These are phyloP conservation scores for Diadema setosum DNA, from an alignment of 35 echinoderm and acorn worm genomes.

Conservation along the genomic window DNA sequence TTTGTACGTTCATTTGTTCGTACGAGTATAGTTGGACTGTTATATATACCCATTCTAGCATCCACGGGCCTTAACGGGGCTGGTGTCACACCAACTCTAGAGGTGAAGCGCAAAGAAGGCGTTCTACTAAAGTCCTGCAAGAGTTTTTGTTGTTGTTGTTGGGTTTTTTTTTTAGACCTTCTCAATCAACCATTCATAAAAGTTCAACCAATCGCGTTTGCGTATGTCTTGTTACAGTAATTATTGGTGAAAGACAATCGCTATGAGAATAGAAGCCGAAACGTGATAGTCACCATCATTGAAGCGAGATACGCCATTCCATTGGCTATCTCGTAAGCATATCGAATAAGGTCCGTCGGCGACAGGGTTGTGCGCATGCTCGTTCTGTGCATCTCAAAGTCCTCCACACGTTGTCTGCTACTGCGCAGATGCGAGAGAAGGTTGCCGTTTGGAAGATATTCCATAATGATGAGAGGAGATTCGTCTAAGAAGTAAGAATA, in stretches of 20 bases:
- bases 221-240: background rate
- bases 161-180: too few species aligned
- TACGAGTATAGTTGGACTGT: too few species aligned
- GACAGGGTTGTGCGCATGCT: slow-evolving; percentile 50
- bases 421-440: slow-evolving; percentile 55
- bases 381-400: slow-evolving; percentile 33
- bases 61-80: too few species aligned
- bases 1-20: too few species aligned
- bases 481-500: too few species aligned
- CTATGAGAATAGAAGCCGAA: too few species aligned
- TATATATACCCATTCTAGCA: too few species aligned
- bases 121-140: too few species aligned
- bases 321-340: slow-evolving; percentile 71
- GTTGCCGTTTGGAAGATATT: slow-evolving; percentile 72
- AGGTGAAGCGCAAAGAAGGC: too few species aligned
- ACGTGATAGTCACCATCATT: slow-evolving; percentile 60
- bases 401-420: slow-evolving; percentile 45
- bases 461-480: slow-evolving; percentile 78
- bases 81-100: too few species aligned
- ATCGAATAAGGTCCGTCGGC: slow-evolving; percentile 70
- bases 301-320: slow-evolving; percentile 53
- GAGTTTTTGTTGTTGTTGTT: too few species aligned
- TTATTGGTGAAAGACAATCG: background rate
- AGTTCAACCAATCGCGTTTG: background rate
- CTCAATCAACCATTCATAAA: background rate